Base-by-base conservation (phyloP, 2,797 vertebrate genomes). In the Mormyrops attenuatus region DNA sequence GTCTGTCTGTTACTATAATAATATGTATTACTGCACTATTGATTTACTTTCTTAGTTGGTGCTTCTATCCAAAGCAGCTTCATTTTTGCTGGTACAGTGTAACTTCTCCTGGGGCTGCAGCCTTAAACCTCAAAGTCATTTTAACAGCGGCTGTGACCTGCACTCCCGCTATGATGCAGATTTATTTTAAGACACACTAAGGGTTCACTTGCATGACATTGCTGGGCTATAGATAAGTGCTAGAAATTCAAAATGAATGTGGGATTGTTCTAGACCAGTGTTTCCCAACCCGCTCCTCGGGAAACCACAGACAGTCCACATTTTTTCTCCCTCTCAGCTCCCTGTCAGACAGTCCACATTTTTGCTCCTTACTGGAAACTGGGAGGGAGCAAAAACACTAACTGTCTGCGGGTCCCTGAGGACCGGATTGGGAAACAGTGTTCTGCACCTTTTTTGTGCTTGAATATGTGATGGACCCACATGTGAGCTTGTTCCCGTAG, bases 401-500 rank as follows among this genome's bases (percentile, higher is more conserved):
- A 26, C 57, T 26, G 57, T 22, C 57, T 63, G 57, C 2, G 7
- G 57, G 57, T 26, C 57, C 2, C 57, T 69, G 26, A 34, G 11
- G 66, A 34, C 66, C 4, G 66, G 30, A 15, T 69, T 34, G 26
- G 66, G 1, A 69, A 69, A 15, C 11, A 0, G 11, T 15, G 13
- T 69, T 9, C 66, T 69, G 9, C 26, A 15, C 66, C 9, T 44
- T 22, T 84, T 84, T n/a, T 22, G 15, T 44, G 38, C 44, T 49
- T 84, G 80, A 44, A 8, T 5, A 5, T 50, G 44, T 85, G 47
- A 5, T 6, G 47, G 82, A 63, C 87, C 38, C 11, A 26, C 8
- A 20, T 55, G 30, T 20, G 41, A 38, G 53, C 55, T 50, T 63
- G 38, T 90, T 92, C 88, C 89, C 92, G 7, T 92, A 99, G 98